Base-by-base conservation (phyloP, 2,888 invertebrate genomes). In the Drosophila robusta region DNA sequence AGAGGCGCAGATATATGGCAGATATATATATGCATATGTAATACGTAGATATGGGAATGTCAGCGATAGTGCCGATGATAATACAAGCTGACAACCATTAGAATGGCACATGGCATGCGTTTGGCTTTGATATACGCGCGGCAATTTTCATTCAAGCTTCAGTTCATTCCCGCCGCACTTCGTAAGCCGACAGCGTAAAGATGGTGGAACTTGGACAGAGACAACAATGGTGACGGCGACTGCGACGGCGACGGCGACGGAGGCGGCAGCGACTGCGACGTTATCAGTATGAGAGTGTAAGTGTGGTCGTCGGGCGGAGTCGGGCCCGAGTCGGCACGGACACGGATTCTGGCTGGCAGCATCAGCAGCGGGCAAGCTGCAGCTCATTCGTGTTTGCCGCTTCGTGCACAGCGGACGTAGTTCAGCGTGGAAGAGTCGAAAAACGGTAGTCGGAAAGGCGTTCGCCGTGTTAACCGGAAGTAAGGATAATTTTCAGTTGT, bases 361-460 rank as follows among this genome's bases (percentile, higher is more conserved):
- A 57, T 55, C 62, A 70, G 39, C 66, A 52, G 42, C 44, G 32
- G 54, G 50, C 46, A 51, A 42, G 26, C 54, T 52, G 42, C 45
- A 51, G 41, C 51, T 87, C 88, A 87, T 87, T 87, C 86, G 86
- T 89, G 77, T 75, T 72, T 80, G 68, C 66, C 75, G 72, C 80
- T 70, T 82, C 78, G 89, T 74, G 58, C 68, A 50, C 46, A 80
- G 77, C 86, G 88, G 86, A 76, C 88, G 89, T 57, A 52, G 65
- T 41, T 81, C 60, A 49, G 45, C 11, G 18, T 47, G 26, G 9
- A 42, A 41, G 16, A 70, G 49, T 50, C 52, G 46, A 55, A 42
- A 60, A 57, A 49, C 42, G 42, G 50, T 12, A 52, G 29, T 22
- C 58, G 57, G 32, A 55, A 72, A 50, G 45, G 51, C 57, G 52